Evolutionary conservation across 2,888 invertebrate species (phyloP), one percentile per base, ranked within the genome.

Genomic region (Apeira syringaria): DNA sequence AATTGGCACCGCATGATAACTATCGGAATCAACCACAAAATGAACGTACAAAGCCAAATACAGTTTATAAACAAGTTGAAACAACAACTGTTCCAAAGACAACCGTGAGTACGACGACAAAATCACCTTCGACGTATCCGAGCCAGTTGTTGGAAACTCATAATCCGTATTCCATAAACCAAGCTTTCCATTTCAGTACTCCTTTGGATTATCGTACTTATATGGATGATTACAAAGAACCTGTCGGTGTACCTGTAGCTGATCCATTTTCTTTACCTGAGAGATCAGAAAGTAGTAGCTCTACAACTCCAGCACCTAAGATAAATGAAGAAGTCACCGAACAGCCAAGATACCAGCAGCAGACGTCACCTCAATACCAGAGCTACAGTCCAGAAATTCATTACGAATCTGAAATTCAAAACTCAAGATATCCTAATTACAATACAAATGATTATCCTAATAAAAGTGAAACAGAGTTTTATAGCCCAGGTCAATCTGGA

Each of bases 111-210:
- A 74, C 84, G 2, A 79, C 83, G 1, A 69, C 75, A n/a, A 77
- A 71, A 53, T 58, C 69, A 26, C 68, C 80, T 15, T 78, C 85
- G 2, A 83, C 87, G 5, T 78, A 84, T 45, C 73, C 88, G 0
- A 85, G 71, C 49, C 84, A 81, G 48, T 56, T 89, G 32, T 56
- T 89, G 8, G 88, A 89, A 59, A 89, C 89, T 6, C 89, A 89
- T 40, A 89, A 89, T 52, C 89, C 90, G 1, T 90, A 85, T 54
- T 87, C 87, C 0, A 89, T 89, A 38, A 91, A 90, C 53, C 89
- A 89, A 56, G 89, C 87, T 0, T 89, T 89, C 68, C 85, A 87
- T 56, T 85, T 85, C 45, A 90, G 84, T 56, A 88, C 88, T 34
- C 88, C 89, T 3, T 62, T 87, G 42, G 90, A 88, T 47, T 85